A percentile compares a stretch with the other conserved stretches of the same genome.
These are phyloP conservation scores for Microplitis mediator DNA, from an alignment of 1,140 invertebrate genomes.

Conservation along the genomic window DNA sequence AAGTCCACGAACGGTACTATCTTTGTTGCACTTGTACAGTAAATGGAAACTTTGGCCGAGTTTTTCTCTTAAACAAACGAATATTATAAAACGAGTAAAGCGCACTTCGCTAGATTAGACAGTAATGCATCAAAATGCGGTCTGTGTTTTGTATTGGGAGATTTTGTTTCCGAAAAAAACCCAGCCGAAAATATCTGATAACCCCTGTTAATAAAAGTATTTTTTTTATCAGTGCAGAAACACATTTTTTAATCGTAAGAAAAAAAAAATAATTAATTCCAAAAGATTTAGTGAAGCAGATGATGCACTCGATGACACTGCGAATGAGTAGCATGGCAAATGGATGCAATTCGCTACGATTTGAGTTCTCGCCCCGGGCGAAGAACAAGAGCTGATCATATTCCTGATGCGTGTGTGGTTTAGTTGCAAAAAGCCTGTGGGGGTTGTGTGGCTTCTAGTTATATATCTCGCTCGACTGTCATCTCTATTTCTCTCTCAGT, in stretches of 20 bases:
- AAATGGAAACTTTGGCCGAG: no score
- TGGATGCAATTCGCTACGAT: constrained; percentile 28
- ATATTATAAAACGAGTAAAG: no score
- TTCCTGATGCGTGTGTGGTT: constrained; percentile 28
- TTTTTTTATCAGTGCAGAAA: no score
- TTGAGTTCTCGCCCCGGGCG: constrained; percentile 30
- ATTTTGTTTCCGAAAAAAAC: no score
- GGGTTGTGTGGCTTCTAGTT: constrained; percentile 12
- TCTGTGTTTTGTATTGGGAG: no score
- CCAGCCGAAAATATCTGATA: no score
- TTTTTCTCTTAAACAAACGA: no score
- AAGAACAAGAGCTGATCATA: constrained; percentile 27
- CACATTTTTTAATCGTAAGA: not conserved
- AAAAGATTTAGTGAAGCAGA: constrained; percentile 9
- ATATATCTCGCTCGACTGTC: not conserved
- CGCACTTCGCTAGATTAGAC: no score
- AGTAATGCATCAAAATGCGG: no score
- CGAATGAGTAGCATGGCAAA: constrained; percentile 29
- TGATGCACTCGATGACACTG: constrained; percentile 18
- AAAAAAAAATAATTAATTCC: not conserved
- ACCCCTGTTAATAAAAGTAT: no score
- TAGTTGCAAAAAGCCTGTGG: not conserved
- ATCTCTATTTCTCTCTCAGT: not conserved
- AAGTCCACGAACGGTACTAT: no score
- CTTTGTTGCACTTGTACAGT: no score